Conservation (phyloP, 2,113 vertebrate genomes). For the Eudyptes chrysolophus region DNA sequence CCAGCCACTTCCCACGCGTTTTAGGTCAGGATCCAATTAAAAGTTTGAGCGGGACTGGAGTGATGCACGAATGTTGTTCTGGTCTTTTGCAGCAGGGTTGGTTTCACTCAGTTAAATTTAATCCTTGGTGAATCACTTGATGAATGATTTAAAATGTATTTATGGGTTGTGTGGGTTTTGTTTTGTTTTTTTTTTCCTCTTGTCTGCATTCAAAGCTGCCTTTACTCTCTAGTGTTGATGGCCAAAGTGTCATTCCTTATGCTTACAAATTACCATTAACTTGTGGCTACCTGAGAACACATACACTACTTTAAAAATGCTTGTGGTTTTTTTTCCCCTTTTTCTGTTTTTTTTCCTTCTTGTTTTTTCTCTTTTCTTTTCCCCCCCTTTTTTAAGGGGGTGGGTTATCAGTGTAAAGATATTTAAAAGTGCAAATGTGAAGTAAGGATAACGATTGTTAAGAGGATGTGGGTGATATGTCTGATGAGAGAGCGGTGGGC, state of each 20-base stretch:
- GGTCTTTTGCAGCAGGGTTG: neutral
- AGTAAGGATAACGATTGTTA: constrained; percentile 26
- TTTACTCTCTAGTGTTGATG: constrained; percentile 34
- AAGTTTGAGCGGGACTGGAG: neutral
- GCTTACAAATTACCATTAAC: constrained; percentile 31
- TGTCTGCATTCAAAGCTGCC: constrained; percentile 32
- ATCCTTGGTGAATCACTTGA: constrained; percentile 22
- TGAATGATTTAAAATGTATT: constrained; percentile 59
- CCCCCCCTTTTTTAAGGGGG: neutral
- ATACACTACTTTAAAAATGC: neutral
- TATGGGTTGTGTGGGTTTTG: neutral
- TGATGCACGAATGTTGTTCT: neutral
- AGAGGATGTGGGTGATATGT: constrained; percentile 64
- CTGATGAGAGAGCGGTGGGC: constrained; percentile 26
- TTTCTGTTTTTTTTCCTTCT: neutral
- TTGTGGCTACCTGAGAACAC: constrained; percentile 14
- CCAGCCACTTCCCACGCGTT: accelerated
- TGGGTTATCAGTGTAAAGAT: neutral
- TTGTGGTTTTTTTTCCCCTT: neutral
- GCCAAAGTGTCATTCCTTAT: constrained; percentile 55
- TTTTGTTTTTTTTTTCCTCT: neutral
- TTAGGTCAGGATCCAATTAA: neutral
- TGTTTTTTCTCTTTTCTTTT: neutral
- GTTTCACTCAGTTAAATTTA: constrained; percentile 8
- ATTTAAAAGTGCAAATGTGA: constrained; percentile 43